Base-by-base conservation (phyloP, 2,888 invertebrate species). In the Chydorus sphaericus region DNA sequence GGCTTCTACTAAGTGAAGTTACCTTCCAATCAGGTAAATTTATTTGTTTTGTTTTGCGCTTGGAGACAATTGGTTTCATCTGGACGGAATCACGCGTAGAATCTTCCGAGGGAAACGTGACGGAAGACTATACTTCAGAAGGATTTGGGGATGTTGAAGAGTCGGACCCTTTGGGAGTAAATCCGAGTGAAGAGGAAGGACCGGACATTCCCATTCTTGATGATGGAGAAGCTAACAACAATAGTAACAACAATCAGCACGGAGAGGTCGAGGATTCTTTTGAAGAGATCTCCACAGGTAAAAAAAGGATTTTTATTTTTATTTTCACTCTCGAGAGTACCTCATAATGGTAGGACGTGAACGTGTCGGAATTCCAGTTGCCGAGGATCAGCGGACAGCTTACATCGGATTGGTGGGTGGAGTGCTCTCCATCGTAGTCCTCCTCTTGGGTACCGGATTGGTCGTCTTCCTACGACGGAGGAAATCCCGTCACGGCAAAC, bases 391-490 rank as follows among this genome's bases (percentile, higher is more conserved):
- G 3, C 57, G 38, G 29, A 61, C 63, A 58, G 66, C 75, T 60
- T 78, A 80, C 57, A 78, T 80, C 10, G 77, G 82, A 0, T 69
- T 85, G 2, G 76, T 84, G 18, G 81, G 82, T 36, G 81, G 81
- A 1, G 77, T 79, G 0, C 66, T 83, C 59, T 81, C 80, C 3
- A 79, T 82, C 65, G 72, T 81, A 49, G 78, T 79, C 1, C 70
- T 83, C 7, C 71, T 83, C 23, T 69, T 81, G 57, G 78, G 80
- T 29, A 79, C 81, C 65, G 77, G 78, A 11, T 75, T 79, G 14
- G 75, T 79, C 62, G 71, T 82, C 60, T 77, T 83, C 75, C 76
- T 81, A 56, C 71, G 80, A 31, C 68, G 80, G 26, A 30, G 52
- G n/a, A 52, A 53, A 28, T 30, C 30, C 39, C 53, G 48, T 10